Conservation (phyloP, 2,797 vertebrate genomes). For the Threskiornis aethiopicus region DNA sequence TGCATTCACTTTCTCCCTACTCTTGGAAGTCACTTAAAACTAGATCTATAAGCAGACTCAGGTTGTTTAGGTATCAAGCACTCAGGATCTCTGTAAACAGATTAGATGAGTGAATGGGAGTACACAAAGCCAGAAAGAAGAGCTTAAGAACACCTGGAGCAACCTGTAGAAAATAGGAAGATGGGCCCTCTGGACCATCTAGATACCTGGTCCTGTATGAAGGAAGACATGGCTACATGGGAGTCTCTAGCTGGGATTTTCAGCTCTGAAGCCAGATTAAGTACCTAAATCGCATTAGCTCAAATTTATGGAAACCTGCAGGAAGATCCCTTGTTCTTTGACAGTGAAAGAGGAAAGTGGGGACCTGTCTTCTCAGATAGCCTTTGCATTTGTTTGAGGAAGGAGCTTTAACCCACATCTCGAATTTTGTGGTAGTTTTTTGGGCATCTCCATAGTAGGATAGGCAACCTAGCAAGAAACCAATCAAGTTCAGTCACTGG, state of each 20-base stretch:
- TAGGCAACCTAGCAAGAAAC: neutral
- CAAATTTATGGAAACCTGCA: neutral
- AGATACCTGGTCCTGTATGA: neutral
- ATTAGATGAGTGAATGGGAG: neutral
- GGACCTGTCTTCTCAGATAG: neutral
- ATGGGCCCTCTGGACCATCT: neutral
- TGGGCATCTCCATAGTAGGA: fast-evolving
- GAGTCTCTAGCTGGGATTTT: neutral
- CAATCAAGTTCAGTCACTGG: neutral
- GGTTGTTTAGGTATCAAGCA: neutral
- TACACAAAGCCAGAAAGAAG: neutral
- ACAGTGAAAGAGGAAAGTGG: fast-evolving
- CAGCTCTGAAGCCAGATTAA: neutral
- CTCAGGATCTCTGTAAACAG: neutral
- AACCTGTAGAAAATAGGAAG: neutral
- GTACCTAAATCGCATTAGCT: neutral
- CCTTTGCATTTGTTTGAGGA: neutral
- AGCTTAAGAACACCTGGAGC: neutral
- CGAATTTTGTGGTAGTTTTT: neutral
- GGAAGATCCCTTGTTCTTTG: neutral
- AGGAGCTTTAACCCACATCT: neutral
- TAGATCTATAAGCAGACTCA: neutral
- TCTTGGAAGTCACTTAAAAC: neutral
- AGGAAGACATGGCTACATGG: neutral
- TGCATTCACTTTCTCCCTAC: neutral